Base-by-base conservation (phyloP, 2,888 invertebrate genomes). In the Nasonovia ribisnigri region DNA sequence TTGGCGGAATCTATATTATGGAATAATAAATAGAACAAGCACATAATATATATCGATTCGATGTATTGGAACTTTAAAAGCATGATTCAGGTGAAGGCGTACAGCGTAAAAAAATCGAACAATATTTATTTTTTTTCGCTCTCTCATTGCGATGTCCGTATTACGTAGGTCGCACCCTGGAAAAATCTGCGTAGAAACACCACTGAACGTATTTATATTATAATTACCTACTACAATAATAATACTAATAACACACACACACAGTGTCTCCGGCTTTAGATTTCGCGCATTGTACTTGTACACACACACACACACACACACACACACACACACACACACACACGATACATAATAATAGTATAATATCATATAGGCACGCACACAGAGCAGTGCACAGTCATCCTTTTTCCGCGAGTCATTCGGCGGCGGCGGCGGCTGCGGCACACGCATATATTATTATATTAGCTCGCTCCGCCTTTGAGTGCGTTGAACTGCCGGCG, bases 331-430 rank as follows among this genome's bases (percentile, higher is more conserved):
- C 67, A 67, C 29, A 67, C 60, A 36, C 16, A 67, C 3, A 77
- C n/a, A 36, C 16, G 16, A 77, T 24, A 67, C 67, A 67, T 13
- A 13, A 67, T 67, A 36, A 67, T 67, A 77, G 8, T 77, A 77
- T 36, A 20, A 77, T 77, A 77, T 77, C 20, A 20, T 67, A n/a
- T 42, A 77, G 36, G 77, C 77, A 51, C 87, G 48, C 87, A n/a
- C 26, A 48, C 20, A n/a, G 26, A 77, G 36, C 77, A 77, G 77
- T n/a, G 26, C 90, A 48, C 46, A 84, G 46, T 57, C 91, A 60
- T 67, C 87, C 87, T 92, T 92, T 92, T 92, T 92, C 92, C 92
- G 92, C 92, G 60, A 92, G 92, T 92, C 92, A 92, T 92, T 67
- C 92, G 92, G 51, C 92, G 88, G 87, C 91, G 86, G 57, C 46